These are phyloP conservation scores for Zaprionus camerounensis DNA, from an alignment of 1,140 invertebrate genomes.

Conservation along the genomic window DNA sequence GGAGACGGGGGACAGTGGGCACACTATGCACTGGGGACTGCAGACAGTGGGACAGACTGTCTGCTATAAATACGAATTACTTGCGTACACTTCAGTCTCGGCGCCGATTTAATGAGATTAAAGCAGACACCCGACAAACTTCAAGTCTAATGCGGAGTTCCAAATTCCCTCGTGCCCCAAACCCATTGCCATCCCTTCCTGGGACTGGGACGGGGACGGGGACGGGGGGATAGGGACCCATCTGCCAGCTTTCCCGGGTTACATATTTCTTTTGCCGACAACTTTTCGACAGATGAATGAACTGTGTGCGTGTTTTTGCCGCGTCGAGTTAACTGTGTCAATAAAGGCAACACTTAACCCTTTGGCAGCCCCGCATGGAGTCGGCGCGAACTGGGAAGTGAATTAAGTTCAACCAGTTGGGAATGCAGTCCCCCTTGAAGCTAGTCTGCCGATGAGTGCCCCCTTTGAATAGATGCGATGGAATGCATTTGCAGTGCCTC, in stretches of 20 bases:
- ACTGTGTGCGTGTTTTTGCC: conserved; percentile 26
- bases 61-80: conserved; percentile 66
- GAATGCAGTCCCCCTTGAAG: not conserved
- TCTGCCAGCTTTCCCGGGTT: not conserved
- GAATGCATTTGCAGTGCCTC: no score
- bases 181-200: no score
- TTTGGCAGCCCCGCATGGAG: conserved; percentile 8
- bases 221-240: not conserved
- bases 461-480: no score
- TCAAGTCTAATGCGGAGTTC: not conserved
- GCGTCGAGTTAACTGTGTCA: conserved; percentile 49
- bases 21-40: not conserved
- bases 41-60: not conserved
- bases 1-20: not conserved
- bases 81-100: conserved; percentile 52
- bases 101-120: conserved; percentile 68
- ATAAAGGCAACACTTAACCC: conserved; percentile 50
- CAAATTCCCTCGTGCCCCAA: not conserved
- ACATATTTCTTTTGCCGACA: conserved; percentile 14
- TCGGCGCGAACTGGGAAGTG: not conserved
- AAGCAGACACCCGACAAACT: conserved; percentile 24
- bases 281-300: conserved; percentile 56
- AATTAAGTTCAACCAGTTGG: not conserved
- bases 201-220: not conserved
- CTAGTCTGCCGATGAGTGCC: no score